Percentiles rank a stretch among this genome's conserved stretches.
These are phyloP conservation scores for Glaucomys volans DNA, from an alignment of 2,113 vertebrate genomes.

Conservation along the genomic window DNA sequence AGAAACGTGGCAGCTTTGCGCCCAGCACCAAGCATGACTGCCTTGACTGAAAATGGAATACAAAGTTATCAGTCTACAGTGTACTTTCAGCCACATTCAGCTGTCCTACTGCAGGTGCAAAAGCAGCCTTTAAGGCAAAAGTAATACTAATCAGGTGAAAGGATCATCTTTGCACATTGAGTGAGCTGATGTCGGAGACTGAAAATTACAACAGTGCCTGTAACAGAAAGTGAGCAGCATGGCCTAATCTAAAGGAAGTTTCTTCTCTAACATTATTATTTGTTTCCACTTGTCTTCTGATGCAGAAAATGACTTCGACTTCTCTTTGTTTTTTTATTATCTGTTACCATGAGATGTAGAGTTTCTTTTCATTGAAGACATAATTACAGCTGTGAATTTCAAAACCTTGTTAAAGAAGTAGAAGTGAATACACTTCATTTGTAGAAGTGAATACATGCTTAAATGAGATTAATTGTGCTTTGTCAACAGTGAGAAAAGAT, in stretches of 20 bases:
- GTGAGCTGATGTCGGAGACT: neutral
- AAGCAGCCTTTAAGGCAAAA: constrained; percentile 34
- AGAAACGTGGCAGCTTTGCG: neutral
- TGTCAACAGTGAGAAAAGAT: neutral
- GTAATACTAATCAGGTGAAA: constrained; percentile 45
- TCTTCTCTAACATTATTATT: neutral
- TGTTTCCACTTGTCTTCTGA: neutral
- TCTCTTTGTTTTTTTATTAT: neutral
- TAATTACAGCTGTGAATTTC: neutral
- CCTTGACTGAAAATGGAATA: constrained; percentile 6
- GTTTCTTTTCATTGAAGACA: neutral
- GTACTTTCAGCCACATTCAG: neutral
- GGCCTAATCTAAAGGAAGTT: neutral
- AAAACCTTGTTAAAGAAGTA: neutral
- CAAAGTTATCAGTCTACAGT: neutral
- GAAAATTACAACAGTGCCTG: neutral
- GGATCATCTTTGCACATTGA: constrained; percentile 18
- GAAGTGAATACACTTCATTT: no score
- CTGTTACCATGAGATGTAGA: neutral
- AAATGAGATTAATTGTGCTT: neutral
- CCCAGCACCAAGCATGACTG: neutral
- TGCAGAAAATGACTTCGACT: neutral
- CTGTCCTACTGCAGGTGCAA: neutral
- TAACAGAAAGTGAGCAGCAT: neutral
- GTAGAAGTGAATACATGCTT: neutral